These are phyloP conservation scores for Ceratosolen solmsi DNA, from an alignment of 1,140 invertebrate genomes.

Conservation along the genomic window DNA sequence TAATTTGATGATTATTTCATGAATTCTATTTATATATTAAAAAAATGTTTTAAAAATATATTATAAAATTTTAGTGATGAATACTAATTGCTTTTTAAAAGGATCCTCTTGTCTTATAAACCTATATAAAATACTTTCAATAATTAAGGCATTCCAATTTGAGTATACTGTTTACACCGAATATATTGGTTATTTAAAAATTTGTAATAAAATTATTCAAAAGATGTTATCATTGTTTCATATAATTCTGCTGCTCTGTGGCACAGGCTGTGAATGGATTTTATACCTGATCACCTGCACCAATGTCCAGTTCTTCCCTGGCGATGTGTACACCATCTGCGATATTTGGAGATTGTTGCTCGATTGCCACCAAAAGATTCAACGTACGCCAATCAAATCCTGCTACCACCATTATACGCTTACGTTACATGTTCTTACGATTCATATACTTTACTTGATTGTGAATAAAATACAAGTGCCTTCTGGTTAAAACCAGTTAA, in stretches of 20 bases:
- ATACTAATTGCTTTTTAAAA: constrained; percentile 21
- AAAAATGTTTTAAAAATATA: background rate
- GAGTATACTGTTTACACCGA: constrained; percentile 8
- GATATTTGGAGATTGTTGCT: constrained; percentile 98
- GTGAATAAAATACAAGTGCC: too few relatives aligned
- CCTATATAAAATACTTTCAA: constrained; percentile 10
- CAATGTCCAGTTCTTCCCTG: constrained; percentile 93
- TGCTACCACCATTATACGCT: constrained; percentile 71
- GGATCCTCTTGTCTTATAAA: constrained; percentile 32
- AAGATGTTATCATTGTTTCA: constrained; percentile 53
- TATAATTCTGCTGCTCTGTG: constrained; percentile 68
- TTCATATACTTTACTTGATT: constrained; percentile 32
- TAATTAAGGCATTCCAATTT: constrained; percentile 3
- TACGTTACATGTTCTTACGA: constrained; percentile 67
- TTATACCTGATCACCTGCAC: constrained; percentile 99
- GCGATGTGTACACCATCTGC: constrained; percentile 95
- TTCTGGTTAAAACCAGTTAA: constrained; percentile 16
- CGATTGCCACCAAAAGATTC: constrained; percentile 97
- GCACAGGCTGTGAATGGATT: constrained; percentile 69
- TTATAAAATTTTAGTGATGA: constrained; percentile 12
- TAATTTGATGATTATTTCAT: constrained; percentile 8
- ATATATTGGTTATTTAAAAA: constrained; percentile 24
- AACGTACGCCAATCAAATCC: constrained; percentile 99
- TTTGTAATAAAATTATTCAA: constrained; percentile 35
- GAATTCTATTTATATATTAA: constrained; percentile 18